Evolutionary conservation across 2,888 invertebrate species (phyloP).

Genomic region (Synergus japonicus): DNA sequence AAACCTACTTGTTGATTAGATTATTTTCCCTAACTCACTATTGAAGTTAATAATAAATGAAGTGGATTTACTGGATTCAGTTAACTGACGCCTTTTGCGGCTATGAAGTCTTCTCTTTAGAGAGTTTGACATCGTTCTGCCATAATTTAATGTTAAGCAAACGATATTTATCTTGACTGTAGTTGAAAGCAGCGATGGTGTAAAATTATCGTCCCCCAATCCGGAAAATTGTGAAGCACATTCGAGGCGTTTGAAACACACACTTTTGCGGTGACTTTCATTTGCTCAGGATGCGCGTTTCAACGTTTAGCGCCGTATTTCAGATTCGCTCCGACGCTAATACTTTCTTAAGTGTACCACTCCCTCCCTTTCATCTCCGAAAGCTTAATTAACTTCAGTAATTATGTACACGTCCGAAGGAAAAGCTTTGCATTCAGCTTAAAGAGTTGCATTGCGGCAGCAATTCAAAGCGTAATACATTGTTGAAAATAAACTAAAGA

Average conservation of each 20-base stretch:
- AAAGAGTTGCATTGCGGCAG: background rate
- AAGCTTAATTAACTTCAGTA: conserved; percentile 68
- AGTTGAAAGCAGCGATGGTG: background rate
- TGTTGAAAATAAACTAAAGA: background rate
- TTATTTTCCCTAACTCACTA: too few species aligned
- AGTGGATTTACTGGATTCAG: background rate
- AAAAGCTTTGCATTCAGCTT: conserved; percentile 50
- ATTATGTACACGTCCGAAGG: conserved; percentile 62
- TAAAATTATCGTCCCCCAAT: conserved; percentile 13
- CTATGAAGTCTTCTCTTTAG: too few species aligned
- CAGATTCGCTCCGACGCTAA: conserved; percentile 49
- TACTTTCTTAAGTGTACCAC: conserved; percentile 54
- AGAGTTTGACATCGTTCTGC: background rate
- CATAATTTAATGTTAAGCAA: conserved; percentile 16
- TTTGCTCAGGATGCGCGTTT: conserved; percentile 39
- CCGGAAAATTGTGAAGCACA: conserved; percentile 1
- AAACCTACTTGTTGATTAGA: too few species aligned
- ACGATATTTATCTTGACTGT: conserved; percentile 13
- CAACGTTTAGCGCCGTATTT: conserved; percentile 44
- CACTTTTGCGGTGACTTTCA: conserved; percentile 23
- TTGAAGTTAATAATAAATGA: background rate
- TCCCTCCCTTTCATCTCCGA: conserved; percentile 63
- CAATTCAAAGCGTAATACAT: background rate
- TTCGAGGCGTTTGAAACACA: background rate
- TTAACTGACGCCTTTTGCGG: conserved; percentile 6